Evolutionary conservation across 1,140 invertebrate genomes (phyloP).

Genomic region (Atta texana): DNA sequence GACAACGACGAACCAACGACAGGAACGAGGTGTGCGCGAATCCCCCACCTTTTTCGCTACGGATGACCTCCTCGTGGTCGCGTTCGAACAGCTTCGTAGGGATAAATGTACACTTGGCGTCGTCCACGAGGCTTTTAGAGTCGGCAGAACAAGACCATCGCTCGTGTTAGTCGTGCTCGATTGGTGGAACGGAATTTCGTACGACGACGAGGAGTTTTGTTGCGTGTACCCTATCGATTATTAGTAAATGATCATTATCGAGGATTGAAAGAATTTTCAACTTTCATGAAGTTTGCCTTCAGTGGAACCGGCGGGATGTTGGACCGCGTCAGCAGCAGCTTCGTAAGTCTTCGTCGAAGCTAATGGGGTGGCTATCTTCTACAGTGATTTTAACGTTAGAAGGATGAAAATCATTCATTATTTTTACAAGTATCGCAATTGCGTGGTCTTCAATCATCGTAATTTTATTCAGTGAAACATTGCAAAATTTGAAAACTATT

Average conservation of each 20-base stretch:
- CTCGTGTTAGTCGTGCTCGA: constrained; percentile 63
- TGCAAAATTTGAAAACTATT: neutral
- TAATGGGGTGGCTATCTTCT: neutral
- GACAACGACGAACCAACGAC: constrained; percentile 61
- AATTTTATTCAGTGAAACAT: neutral
- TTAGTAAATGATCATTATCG: constrained; percentile 11
- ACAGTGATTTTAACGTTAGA: constrained; percentile 38
- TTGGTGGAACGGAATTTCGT: constrained; percentile 58
- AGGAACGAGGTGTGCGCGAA: constrained; percentile 60
- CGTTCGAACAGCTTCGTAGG: constrained; percentile 73
- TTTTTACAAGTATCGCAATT: neutral
- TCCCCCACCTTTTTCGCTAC: constrained; percentile 66
- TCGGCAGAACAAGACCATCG: constrained; percentile 69
- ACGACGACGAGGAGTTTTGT: constrained; percentile 4
- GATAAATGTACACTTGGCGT: constrained; percentile 76
- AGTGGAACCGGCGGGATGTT: constrained; percentile 3
- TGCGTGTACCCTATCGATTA: constrained; percentile 19
- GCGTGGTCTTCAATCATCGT: neutral
- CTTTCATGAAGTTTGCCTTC: constrained; percentile 26
- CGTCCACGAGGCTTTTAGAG: constrained; percentile 72
- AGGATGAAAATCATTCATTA: neutral
- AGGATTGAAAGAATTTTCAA: neutral
- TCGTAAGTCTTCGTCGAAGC: constrained; percentile 58
- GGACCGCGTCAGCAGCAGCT: neutral
- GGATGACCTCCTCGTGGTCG: constrained; percentile 73